Conservation (phyloP, 2,888 invertebrate species). For the Drosophila niveifrons region DNA sequence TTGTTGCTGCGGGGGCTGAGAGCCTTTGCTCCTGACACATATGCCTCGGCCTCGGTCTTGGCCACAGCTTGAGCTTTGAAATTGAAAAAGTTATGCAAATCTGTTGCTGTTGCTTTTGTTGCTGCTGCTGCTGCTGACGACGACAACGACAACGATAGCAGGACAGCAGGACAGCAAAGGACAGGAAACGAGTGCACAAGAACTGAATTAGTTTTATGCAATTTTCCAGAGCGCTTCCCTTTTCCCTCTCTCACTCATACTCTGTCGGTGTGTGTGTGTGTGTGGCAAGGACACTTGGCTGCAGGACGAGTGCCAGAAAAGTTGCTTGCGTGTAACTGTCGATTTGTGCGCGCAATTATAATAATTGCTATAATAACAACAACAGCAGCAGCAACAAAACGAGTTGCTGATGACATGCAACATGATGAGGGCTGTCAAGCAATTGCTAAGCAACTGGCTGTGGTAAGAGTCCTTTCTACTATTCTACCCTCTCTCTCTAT, state of each 20-base stretch:
- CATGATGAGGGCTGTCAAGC: constrained; percentile 43
- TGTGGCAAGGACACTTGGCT: constrained; percentile 38
- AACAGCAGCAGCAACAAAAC: constrained; percentile 44
- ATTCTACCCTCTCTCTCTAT: background rate
- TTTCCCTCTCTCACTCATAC: background rate
- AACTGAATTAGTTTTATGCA: constrained; percentile 76
- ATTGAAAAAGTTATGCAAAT: constrained; percentile 81
- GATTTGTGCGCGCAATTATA: constrained; percentile 77
- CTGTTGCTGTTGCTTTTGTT: constrained; percentile 43
- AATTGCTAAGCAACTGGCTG: constrained; percentile 9
- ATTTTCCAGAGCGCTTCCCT: constrained; percentile 33
- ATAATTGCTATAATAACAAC: constrained; percentile 77
- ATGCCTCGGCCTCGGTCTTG: constrained; percentile 68
- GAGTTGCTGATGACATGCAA: constrained; percentile 62
- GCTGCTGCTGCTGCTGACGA: constrained; percentile 12
- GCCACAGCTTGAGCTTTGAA: constrained; percentile 80
- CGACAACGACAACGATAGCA: background rate
- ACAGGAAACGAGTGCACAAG: constrained; percentile 67
- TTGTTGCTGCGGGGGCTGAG: constrained; percentile 12
- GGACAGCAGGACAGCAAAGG: constrained; percentile 53
- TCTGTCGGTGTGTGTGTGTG: constrained; percentile 23
- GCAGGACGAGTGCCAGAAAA: constrained; percentile 38
- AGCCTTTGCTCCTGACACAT: constrained; percentile 53
- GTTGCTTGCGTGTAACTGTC: constrained; percentile 66
- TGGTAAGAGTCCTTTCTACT: constrained; percentile 22